A percentile compares a stretch with the other conserved stretches of the same genome.
phyloP scores from a whole-genome alignment of 2,113 vertebrate species.

The Morphnarchus princeps region DNA sequence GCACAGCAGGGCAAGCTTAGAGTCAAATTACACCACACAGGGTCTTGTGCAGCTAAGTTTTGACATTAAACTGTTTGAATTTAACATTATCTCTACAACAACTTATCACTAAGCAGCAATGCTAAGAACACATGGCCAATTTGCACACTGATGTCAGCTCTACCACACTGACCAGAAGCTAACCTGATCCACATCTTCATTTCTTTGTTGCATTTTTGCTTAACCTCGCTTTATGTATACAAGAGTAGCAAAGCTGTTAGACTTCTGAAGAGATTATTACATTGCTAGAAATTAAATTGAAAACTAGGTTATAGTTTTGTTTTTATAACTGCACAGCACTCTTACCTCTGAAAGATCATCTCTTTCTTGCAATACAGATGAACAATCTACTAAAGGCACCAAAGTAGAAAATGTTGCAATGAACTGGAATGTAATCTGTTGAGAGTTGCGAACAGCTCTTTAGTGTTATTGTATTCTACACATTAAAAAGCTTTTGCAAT shows the following conservation, averaged over 20 bases:
- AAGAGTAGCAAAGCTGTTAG: not conserved
- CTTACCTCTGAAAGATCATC: conserved; percentile 91
- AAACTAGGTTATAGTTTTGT: not conserved
- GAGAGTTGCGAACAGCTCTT: conserved; percentile 37
- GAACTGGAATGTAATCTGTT: conserved; percentile 98
- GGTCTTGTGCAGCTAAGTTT: not conserved
- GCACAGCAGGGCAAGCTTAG: not conserved
- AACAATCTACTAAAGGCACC: conserved; percentile 99
- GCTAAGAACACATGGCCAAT: not conserved
- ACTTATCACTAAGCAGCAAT: not conserved
- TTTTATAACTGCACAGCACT: not conserved
- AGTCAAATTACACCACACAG: not conserved
- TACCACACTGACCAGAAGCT: not conserved
- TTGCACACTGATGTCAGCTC: not conserved
- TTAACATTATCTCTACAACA: not conserved
- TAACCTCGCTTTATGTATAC: rapidly evolving
- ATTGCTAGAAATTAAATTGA: not conserved
- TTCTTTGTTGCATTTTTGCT: not conserved
- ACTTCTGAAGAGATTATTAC: not conserved
- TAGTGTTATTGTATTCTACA: not conserved
- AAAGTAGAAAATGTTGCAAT: conserved; percentile 99
- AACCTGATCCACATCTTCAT: not conserved
- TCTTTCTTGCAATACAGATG: conserved; percentile 90
- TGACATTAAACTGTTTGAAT: not conserved
- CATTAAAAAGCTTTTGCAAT: not conserved